Conservation (phyloP, 2,113 vertebrate species). For the Hemichromis elongatus region DNA sequence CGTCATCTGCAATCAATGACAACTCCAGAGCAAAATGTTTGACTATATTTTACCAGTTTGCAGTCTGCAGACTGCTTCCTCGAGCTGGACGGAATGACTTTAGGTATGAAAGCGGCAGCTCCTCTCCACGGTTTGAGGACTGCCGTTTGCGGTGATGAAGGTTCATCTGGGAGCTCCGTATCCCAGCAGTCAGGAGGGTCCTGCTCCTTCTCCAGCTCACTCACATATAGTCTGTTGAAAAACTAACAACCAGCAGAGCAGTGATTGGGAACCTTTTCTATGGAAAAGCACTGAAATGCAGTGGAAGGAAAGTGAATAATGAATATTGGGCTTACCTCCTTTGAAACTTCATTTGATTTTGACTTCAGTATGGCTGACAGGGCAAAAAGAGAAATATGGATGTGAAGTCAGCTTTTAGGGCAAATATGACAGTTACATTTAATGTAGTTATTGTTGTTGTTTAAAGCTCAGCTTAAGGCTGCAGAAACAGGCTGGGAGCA, state of each 20-base stretch:
- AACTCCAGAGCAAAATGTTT: accelerated
- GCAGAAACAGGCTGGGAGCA: background rate
- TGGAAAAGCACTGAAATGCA: background rate
- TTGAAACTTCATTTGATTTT: constrained; percentile 72
- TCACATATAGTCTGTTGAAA: constrained; percentile 82
- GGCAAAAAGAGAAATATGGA: background rate
- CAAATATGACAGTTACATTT: background rate
- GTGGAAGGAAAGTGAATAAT: background rate
- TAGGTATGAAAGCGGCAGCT: constrained; percentile 74
- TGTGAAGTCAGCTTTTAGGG: background rate
- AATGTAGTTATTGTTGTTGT: background rate
- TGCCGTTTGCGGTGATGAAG: constrained; percentile 23
- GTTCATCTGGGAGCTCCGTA: constrained; percentile 52
- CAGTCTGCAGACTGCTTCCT: constrained; percentile 13
- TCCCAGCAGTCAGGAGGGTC: constrained; percentile 86
- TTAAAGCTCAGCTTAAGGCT: background rate
- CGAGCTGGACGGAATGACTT: constrained; percentile 53
- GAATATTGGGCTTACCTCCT: constrained; percentile 75
- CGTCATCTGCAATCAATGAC: background rate
- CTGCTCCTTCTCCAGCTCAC: constrained; percentile 69
- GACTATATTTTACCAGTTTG: constrained; percentile 58
- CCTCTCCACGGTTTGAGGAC: constrained; percentile 78
- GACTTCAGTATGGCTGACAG: constrained; percentile 64
- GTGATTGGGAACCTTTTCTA: background rate
- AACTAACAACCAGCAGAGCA: constrained; percentile 68